Evolutionary conservation across 2,113 vertebrate species (phyloP), one percentile per base, ranked within the genome.

Genomic region (Cinclus mexicanus): DNA sequence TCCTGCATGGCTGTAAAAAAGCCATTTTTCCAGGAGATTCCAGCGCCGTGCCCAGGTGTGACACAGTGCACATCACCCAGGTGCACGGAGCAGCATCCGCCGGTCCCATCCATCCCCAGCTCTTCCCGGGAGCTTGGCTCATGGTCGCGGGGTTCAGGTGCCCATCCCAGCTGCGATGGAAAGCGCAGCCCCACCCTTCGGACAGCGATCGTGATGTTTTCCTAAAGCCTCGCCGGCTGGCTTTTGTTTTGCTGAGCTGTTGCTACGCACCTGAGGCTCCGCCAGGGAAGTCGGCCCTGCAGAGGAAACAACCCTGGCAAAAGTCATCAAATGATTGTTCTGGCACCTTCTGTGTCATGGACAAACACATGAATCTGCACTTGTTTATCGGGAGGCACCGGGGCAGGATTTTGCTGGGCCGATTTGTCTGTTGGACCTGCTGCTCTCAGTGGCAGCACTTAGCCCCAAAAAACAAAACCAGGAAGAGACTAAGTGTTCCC

Each of bases 401-500:
- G 91, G 92, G 90, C 79, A 90, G 85, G 68, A 91, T 75, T 87
- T 85, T 49, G 3, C 88, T 15, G 44, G 47, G 90, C 88, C 78
- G 79, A 72, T 91, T 90, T 81, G 85, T 92, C 93, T 78, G 4
- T 12, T 56, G 90, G 95, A 84, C 56, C 88, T 28, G 71, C 79
- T 71, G 24, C 82, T 88, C 94, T 55, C 92, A 6, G 90, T 53
- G 92, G 95, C 95, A 96, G 93, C 93, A 31, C 55, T 82, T 26
- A 64, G 69, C 95, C 81, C 76, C 85, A 46, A 87, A 91, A 98
- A 98, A 98, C 98, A 98, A 98, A 98, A 98, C 98, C 98, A 98
- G 98, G 98, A 98, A 98, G 96, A 97, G 94, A 74, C 97, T 98
- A 98, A 98, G 98, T 98, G 98, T 98, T 97, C 97, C 96, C 91